These are phyloP conservation scores for Oreochromis spilurus DNA, from an alignment of 2,113 vertebrate species.

Conservation along the genomic window DNA sequence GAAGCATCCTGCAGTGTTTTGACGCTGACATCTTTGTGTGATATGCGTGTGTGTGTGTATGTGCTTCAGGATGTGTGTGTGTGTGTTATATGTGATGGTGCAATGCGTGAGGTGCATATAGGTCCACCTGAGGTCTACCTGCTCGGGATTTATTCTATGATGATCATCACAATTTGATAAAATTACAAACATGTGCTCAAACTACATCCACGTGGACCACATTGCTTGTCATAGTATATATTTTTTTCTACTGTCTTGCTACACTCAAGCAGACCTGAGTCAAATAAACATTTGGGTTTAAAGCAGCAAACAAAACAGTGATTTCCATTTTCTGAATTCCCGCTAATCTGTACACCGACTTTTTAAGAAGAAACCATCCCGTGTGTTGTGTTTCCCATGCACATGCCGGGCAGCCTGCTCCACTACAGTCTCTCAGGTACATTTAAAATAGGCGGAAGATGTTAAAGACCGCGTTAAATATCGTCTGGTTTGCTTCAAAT, in stretches of 20 bases:
- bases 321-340: background rate
- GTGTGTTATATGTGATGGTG: background rate
- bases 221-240: background rate
- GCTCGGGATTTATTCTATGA: background rate
- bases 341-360: background rate
- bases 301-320: background rate
- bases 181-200: slow-evolving; percentile 8
- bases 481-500: background rate
- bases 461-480: background rate
- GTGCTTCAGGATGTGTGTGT: background rate
- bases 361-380: background rate
- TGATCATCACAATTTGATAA: background rate
- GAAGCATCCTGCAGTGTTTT: background rate
- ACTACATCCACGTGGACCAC: slow-evolving; percentile 1
- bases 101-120: slow-evolving; percentile 9
- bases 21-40: slow-evolving; percentile 27
- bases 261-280: slow-evolving; percentile 63
- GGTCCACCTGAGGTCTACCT: slow-evolving; percentile 54
- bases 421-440: background rate
- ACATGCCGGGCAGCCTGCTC: background rate
- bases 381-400: background rate
- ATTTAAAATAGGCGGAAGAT: background rate
- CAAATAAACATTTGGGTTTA: slow-evolving; percentile 32
- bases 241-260: slow-evolving; percentile 21
- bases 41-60: background rate